Base-by-base conservation (phyloP, 2,888 invertebrate species). In the Campoplex nolae region DNA sequence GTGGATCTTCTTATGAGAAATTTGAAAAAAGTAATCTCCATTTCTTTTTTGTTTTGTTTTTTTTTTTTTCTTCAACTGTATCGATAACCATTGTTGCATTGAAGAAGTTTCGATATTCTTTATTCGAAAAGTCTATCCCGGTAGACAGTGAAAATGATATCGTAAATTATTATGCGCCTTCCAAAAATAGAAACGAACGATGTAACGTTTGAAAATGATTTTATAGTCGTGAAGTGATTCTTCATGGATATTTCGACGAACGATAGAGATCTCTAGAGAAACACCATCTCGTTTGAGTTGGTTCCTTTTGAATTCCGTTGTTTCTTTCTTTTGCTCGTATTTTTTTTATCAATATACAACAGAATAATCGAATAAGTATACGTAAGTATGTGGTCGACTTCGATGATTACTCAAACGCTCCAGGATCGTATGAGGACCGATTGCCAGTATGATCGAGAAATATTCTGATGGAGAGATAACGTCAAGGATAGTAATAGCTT, bases 361-460 rank as follows among this genome's bases (percentile, higher is more conserved):
- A 73, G 71, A 48, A 48, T 68, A 51, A 78, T 65, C 70, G 32
- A 13, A 67, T 77, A 56, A 13, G 28, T 9, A 51, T 76, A 38
- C 38, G 38, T 38, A 6, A 38, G 58, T 71, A 67, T 73, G 74
- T 83, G 70, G 83, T 48, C 75, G 71, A 70, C 78, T 65, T 82
- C 54, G 78, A 82, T 78, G 82, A 84, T 79, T 82, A 87, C 85
- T 79, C 82, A 82, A 84, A 84, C 82, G 77, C 51, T 68, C 67
- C 48, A 54, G 84, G 32, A 84, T 87, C 74, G 82, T 35, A 82
- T 62, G 68, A 82, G 87, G 75, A 85, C 82, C 82, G 87, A 87
- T 85, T 78, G 80, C 70, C 67, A 54, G 54, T 51, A 45, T 65
- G 78, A 71, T 62, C 70, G 71, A 70, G 35, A 42, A 58, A 68